These are phyloP conservation scores for Pomatostomus ruficeps DNA, from an alignment of 2,113 vertebrate species.

Conservation along the genomic window DNA sequence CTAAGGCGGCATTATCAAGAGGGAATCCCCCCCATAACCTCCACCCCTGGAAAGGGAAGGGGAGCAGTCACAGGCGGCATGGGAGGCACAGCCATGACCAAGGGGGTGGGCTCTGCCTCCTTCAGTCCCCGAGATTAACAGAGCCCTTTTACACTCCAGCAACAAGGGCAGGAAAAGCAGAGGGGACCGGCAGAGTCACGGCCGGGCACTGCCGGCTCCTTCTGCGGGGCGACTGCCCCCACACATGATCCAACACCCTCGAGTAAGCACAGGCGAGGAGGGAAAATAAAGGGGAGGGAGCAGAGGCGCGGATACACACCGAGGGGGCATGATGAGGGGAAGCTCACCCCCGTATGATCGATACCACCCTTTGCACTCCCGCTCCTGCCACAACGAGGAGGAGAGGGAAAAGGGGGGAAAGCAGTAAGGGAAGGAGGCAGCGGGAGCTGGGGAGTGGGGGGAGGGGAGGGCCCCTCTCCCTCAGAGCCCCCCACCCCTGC, in stretches of 20 bases:
- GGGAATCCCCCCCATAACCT: constrained; percentile 52
- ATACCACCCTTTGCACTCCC: constrained; percentile 57
- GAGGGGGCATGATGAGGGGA: constrained; percentile 42
- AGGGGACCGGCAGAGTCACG: constrained; percentile 35
- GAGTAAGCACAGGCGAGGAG: constrained; percentile 36
- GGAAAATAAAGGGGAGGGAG: constrained; percentile 63
- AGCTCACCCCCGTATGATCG: constrained; percentile 44
- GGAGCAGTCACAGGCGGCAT: neutral
- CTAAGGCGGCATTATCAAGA: constrained; percentile 36
- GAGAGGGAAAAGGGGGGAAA: constrained; percentile 48
- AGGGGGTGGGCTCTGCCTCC: constrained; percentile 28
- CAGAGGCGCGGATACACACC: constrained; percentile 36
- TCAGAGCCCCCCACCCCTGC: constrained; percentile 47
- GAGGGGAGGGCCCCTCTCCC: constrained; percentile 54
- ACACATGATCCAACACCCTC: constrained; percentile 23
- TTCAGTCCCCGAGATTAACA: neutral
- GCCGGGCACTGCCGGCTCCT: constrained; percentile 8
- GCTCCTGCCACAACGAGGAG: constrained; percentile 66
- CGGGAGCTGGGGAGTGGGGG: constrained; percentile 40
- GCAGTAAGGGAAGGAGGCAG: constrained; percentile 32
- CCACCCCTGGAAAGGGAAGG: neutral
- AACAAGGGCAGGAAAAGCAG: constrained; percentile 30
- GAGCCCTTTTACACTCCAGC: constrained; percentile 3
- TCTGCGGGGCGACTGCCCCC: neutral
- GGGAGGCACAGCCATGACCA: neutral